Conservation (phyloP, 2,797 vertebrate species). For the Esox masquinongy region DNA sequence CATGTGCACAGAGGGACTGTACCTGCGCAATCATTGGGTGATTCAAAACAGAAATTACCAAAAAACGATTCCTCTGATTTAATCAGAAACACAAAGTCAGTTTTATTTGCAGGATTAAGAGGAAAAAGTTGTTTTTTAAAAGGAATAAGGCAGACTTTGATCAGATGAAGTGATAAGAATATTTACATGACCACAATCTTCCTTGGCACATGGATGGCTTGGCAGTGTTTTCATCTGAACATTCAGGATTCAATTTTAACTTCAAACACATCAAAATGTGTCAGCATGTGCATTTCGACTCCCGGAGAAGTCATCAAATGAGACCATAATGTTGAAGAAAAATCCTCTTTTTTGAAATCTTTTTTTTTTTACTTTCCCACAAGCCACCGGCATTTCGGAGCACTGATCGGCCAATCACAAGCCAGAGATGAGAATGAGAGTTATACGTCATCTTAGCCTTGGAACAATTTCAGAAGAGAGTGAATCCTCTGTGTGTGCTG, state of each 20-base stretch:
- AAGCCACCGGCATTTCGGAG: background rate
- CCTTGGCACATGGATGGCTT: slow-evolving; percentile 17
- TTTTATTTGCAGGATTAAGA: background rate
- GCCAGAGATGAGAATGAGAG: background rate
- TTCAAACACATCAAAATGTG: slow-evolving; percentile 30
- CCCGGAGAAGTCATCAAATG: slow-evolving; percentile 29
- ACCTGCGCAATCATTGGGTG: background rate
- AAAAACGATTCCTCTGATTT: background rate
- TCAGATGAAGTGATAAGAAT: slow-evolving; percentile 15
- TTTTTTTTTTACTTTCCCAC: background rate
- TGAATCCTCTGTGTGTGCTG: background rate
- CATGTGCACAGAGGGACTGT: background rate
- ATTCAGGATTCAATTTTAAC: slow-evolving; percentile 30
- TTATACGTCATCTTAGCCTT: background rate
- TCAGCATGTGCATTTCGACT: slow-evolving; percentile 21
- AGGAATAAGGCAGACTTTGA: background rate
- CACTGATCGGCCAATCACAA: background rate
- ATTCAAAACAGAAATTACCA: background rate
- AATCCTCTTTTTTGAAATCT: too few relatives aligned
- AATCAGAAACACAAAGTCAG: background rate
- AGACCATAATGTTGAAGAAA: slow-evolving; percentile 24
- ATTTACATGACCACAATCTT: slow-evolving; percentile 35
- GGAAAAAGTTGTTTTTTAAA: background rate
- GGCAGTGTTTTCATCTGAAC: slow-evolving; percentile 14
- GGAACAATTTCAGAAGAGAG: background rate